These are phyloP conservation scores for Picus viridis DNA, from an alignment of 2,797 vertebrate species.

Conservation along the genomic window DNA sequence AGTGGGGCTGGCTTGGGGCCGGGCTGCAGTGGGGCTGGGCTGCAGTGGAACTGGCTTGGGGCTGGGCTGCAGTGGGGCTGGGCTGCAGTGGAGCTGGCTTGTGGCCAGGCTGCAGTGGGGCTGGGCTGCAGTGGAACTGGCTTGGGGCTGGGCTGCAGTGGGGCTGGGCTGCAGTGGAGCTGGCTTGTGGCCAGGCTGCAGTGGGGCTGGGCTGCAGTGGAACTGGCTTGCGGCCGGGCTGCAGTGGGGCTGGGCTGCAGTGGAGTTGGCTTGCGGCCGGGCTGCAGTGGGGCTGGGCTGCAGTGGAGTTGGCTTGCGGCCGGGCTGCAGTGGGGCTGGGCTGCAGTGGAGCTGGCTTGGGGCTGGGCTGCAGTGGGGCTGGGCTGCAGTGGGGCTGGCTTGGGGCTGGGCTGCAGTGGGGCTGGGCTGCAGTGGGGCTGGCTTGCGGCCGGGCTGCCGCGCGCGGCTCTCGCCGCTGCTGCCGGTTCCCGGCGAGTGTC, in stretches of 20 bases:
- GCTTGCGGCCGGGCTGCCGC: not conserved
- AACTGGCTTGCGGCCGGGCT: not conserved
- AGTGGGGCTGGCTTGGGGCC: not conserved
- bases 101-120: not conserved
- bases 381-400: not conserved
- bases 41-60: no score
- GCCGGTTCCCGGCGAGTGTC: conserved; percentile 17
- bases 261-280: not conserved
- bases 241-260: not conserved
- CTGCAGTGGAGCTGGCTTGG: no score
- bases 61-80: not conserved
- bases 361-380: not conserved
- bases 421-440: not conserved
- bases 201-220: not conserved
- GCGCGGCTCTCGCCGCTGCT: not conserved
- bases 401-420: not conserved
- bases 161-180: not conserved
- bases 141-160: not conserved
- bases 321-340: not conserved
- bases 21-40: not conserved
- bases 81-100: not conserved
- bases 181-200: not conserved
- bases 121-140: not conserved
- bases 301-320: not conserved
- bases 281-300: not conserved